phyloP scores from a whole-genome alignment of 2,888 invertebrate species.

The Corythucha ciliata region DNA sequence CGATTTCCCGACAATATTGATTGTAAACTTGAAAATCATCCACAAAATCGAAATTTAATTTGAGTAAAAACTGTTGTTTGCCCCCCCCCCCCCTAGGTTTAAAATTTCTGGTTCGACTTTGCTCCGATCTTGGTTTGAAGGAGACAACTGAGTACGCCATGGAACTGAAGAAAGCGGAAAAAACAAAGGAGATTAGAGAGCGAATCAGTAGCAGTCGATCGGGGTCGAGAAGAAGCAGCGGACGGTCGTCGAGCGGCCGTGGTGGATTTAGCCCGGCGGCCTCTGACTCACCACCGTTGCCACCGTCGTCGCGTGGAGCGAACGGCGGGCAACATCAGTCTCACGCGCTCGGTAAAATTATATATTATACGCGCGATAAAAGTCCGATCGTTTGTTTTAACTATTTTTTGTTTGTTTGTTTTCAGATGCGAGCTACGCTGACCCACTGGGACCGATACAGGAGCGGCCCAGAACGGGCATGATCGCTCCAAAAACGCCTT shows the following conservation, averaged over 20 bases:
- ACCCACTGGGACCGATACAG: conserved; percentile 50
- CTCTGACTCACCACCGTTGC: conserved; percentile 26
- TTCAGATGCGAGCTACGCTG: conserved; percentile 47
- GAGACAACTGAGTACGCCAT: conserved; percentile 78
- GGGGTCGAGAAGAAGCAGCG: conserved; percentile 48
- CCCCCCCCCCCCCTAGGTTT: conserved; percentile 54
- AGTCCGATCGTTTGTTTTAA: background rate
- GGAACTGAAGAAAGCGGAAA: conserved; percentile 68
- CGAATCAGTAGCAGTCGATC: conserved; percentile 48
- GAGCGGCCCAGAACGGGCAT: conserved; percentile 47
- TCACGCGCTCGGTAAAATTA: no score
- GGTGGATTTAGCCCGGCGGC: conserved; percentile 28
- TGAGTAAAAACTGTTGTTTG: background rate
- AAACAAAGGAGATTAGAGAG: conserved; percentile 49
- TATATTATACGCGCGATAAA: background rate
- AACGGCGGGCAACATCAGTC: no score
- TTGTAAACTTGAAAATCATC: conserved; percentile 58
- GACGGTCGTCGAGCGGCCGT: conserved; percentile 44
- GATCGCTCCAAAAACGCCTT: conserved; percentile 40
- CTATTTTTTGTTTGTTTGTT: conserved; percentile 21
- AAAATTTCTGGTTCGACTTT: conserved; percentile 76
- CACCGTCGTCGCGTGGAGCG: no score
- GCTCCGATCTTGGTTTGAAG: conserved; percentile 79
- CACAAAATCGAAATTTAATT: background rate
- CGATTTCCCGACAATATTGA: conserved; percentile 92